Base-by-base conservation (phyloP, 2,113 vertebrate genomes). In the Aspiorhynchus laticeps region DNA sequence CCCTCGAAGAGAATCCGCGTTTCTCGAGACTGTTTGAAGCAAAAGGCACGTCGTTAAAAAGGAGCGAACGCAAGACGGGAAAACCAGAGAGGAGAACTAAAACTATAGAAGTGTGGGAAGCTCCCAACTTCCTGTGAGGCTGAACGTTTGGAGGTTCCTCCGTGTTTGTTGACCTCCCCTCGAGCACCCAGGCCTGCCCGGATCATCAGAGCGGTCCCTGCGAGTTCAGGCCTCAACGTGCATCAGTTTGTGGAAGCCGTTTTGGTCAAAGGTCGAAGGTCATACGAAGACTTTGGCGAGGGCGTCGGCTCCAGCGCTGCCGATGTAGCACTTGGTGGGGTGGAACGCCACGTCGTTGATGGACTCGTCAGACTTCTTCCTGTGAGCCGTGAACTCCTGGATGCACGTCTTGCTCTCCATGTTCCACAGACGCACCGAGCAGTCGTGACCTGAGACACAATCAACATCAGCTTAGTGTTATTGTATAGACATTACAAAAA, bases 281-380 rank as follows among this genome's bases (percentile, higher is more conserved):
- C 98, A 99, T 99, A 99, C 98, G 87, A 99, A 99, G 91, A 99
- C 98, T 95, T 99, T 99, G 83, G 98, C 98, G 89, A 99, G 96
- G n/a, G 98, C 98, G 41, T 99, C 98, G 5, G 98, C 97, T 87
- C 98, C 98, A 76, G 98, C 98, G 87, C 98, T 99, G 92, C 98
- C 98, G 87, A 99, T 99, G 90, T 98, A 99, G 93, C 97, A 98
- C 94, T 98, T 99, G 82, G 97, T 96, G 67, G 98, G 98, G 88
- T 99, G 98, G 91, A 99, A 99, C 90, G 98, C 98, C 94, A 99
- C 98, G 76, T 99, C 98, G 51, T 99, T 96, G 93, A 99, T 99
- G 0, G 98, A 97, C 91, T 99, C 98, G 83, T 99, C 98, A 59
- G 96, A 98, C 91, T 99, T 99, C 93, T 99, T 99, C 90, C 98